A percentile compares a stretch with the other conserved stretches of the same genome.
phyloP scores from a whole-genome alignment of 2,113 vertebrate species.

The Misgurnus anguillicaudatus region DNA sequence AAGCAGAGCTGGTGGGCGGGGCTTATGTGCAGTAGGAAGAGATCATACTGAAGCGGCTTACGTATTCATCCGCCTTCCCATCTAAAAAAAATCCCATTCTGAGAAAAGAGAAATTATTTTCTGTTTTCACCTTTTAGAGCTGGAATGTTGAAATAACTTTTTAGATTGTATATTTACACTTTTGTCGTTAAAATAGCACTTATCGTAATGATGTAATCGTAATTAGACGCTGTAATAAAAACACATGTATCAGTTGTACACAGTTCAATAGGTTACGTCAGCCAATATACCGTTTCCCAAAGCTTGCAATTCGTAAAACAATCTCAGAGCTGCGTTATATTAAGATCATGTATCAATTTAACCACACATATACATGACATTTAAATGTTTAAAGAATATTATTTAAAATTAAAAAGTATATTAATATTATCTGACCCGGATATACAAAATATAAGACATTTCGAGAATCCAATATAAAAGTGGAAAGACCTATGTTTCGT shows the following conservation, averaged over 20 bases:
- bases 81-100: neutral
- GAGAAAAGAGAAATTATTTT: neutral
- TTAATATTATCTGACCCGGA: neutral
- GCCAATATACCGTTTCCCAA: neutral
- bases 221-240: slow-evolving; percentile 5
- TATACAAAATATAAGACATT: neutral
- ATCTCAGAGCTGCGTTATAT: neutral
- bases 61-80: slow-evolving; percentile 69
- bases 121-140: slow-evolving; percentile 5
- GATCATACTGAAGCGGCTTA: slow-evolving; percentile 64
- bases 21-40: slow-evolving; percentile 65
- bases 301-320: neutral
- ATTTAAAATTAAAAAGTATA: neutral
- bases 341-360: neutral
- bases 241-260: slow-evolving; percentile 19
- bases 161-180: neutral
- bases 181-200: neutral
- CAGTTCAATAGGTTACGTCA: slow-evolving; percentile 16
- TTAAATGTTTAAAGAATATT: neutral
- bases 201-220: neutral
- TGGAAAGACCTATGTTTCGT: slow-evolving; percentile 56
- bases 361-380: neutral
- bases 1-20: slow-evolving; percentile 57
- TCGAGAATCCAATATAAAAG: slow-evolving; percentile 23
- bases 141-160: neutral